Evolutionary conservation across 2,113 vertebrate species (phyloP), one percentile per base, ranked within the genome.

Genomic region (Lasiurus cinereus): DNA sequence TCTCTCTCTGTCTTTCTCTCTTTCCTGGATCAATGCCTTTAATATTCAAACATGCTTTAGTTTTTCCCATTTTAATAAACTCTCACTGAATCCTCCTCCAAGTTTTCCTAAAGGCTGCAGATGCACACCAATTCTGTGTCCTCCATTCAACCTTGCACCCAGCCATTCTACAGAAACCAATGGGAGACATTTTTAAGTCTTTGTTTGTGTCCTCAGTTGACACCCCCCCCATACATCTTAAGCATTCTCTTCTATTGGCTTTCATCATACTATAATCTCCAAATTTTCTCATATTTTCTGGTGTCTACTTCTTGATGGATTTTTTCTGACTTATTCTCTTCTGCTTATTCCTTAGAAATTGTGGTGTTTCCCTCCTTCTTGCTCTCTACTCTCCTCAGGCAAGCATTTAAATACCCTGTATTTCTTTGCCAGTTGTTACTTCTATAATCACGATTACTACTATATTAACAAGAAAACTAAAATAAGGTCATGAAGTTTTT

Each of bases 231-330:
- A 31, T 83, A 39, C 66, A 78, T 90, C 19, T 52, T 80, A 56
- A 84, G 88, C 39, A 50, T 83, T 78, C 91, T 83, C 3, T 90
- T 83, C 14, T 54, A 14, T 54, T 62, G 72, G 21, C 29, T 83
- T 48, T 33, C 16, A 1, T 83, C 43, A 77, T 9, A 9, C 29
- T 22, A 24, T 36, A 36, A 3, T 48, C 1, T 50, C n/a, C 8
- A 48, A 31, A 79, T 77, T 88, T 73, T 91, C 36, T 78, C 31
- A 3, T 54, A 8, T 39, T 77, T 87, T 90, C 31, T 70, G 33
- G 8, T 64, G 2, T 87, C 54, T 62, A 48, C 4, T 59, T 70
- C 27, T 82, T 24, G 43, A n/a, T 18, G 6, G 24, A 46, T 18
- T 76, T 83, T 7, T 69, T 50, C 27, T 43, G 18, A 73, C 16